Evolutionary conservation across 2,797 vertebrate genomes (phyloP).

Genomic region (Acrossocheilus fasciatus): DNA sequence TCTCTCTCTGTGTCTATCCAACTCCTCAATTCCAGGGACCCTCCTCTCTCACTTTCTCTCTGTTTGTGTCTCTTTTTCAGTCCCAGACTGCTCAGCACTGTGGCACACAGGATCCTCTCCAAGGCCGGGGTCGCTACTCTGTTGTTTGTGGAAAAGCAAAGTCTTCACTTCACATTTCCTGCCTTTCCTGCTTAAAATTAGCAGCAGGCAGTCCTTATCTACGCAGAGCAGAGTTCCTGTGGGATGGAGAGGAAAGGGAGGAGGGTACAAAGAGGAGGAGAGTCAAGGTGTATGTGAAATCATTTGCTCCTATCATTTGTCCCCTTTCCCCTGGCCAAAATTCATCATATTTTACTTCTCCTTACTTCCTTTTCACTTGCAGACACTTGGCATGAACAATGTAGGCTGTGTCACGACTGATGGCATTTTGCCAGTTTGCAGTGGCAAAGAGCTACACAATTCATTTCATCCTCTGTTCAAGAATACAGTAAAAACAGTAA

Average conservation of each 20-base stretch:
- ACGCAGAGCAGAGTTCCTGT: constrained; percentile 88
- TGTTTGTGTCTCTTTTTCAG: constrained; percentile 66
- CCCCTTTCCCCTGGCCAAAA: constrained; percentile 6
- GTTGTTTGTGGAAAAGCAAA: constrained; percentile 94
- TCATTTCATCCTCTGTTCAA: not conserved
- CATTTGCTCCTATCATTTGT: constrained; percentile 76
- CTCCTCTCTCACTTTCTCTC: constrained; percentile 45
- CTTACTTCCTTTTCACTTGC: constrained; percentile 49
- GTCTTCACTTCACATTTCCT: constrained; percentile 94
- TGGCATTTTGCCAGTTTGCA: not conserved
- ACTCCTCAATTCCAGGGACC: constrained; percentile 30
- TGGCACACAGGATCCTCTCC: constrained; percentile 72
- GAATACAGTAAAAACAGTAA: not conserved
- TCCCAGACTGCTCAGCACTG: constrained; percentile 66
- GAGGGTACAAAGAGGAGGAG: constrained; percentile 54
- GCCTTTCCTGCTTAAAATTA: constrained; percentile 92
- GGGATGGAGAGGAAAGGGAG: constrained; percentile 66
- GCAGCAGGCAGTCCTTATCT: constrained; percentile 94
- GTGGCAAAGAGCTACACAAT: not conserved
- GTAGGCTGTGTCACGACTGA: constrained; percentile 4
- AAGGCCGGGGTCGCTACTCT: constrained; percentile 70
- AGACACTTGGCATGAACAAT: constrained; percentile 9
- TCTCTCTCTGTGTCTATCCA: constrained; percentile 43
- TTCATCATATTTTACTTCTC: constrained; percentile 74
- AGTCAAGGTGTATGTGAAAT: constrained; percentile 76